Base-by-base conservation (phyloP, 2,797 vertebrate genomes). In the Phyllotis vaccarum region DNA sequence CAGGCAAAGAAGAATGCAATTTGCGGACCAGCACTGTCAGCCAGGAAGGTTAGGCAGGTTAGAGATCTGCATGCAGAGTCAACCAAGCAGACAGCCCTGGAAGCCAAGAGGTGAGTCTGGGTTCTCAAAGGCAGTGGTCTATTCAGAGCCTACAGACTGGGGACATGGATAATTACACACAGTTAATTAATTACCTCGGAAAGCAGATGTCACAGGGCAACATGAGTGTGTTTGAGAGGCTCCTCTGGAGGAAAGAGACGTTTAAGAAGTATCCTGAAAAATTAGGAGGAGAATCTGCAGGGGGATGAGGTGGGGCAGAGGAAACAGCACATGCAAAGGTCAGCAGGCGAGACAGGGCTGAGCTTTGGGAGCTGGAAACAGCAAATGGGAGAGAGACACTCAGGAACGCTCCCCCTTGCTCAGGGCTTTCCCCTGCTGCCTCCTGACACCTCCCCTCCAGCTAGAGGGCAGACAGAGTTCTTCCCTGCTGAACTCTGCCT, bases 181-280 rank as follows among this genome's bases (percentile, higher is more conserved):
- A 54, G 37, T 72, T 92, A n/a, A 56, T 94, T 34, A 56, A 49
- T 92, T 24, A 52, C 31, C 46, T 21, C 24, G 19, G 86, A 91
- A 93, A 87, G 66, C 49, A 49, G n/a, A 86, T 24, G 70, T 75
- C n/a, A 79, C 37, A 34, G n/a, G 70, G 52, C 27, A 13, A 24
- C n/a, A 7, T 14, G 91, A 74, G 22, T 43, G 52, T 37, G 75
- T 79, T 46, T 24, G 58, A 80, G 89, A 94, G 17, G 7, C 58
- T 89, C 46, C 62, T 66, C 13, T 56, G 62, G 27, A 90, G 52
- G 56, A 95, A 37, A 79, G 83, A 46, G 17, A 11, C 27, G 11
- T 10, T 89, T 46, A 31, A 58, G 72, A 43, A 64, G 10, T 6
- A 43, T 21, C 46, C 52, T 58, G 64, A 54, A 78, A 6, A 17